These are phyloP conservation scores for Phortica magna DNA, from an alignment of 2,888 invertebrate species.

Conservation along the genomic window DNA sequence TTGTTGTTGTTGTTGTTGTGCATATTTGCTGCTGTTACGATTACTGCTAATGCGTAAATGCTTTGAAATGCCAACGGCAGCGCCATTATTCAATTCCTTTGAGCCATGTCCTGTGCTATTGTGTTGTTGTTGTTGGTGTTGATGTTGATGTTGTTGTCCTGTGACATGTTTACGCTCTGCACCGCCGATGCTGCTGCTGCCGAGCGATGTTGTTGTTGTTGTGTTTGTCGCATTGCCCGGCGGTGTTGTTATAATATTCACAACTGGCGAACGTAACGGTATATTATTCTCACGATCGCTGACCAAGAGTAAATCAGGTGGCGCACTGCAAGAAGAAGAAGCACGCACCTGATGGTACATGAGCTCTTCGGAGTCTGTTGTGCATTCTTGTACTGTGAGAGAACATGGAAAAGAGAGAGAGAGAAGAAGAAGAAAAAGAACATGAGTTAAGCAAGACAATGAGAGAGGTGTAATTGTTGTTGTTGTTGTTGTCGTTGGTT, in stretches of 20 bases:
- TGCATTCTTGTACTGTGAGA: constrained; percentile 83
- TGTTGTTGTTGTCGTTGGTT: neutral
- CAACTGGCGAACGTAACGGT: constrained; percentile 73
- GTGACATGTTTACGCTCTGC: constrained; percentile 32
- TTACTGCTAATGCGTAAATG: constrained; percentile 64
- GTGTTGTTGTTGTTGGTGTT: constrained; percentile 48
- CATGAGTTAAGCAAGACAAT: neutral
- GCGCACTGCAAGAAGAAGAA: constrained; percentile 82
- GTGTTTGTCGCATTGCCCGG: constrained; percentile 61
- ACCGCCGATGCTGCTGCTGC: constrained; percentile 38
- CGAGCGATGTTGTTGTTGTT: constrained; percentile 52
- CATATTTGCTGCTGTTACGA: constrained; percentile 54
- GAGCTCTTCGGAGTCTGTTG: constrained; percentile 85
- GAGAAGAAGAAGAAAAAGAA: constrained; percentile 18
- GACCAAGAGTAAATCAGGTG: constrained; percentile 82
- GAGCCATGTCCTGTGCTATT: constrained; percentile 54
- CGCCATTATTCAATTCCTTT: constrained; percentile 54
- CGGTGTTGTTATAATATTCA: constrained; percentile 74
- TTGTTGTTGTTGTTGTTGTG: constrained; percentile 41
- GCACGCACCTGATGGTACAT: constrained; percentile 81
- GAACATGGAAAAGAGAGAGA: constrained; percentile 40
- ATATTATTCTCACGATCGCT: constrained; percentile 80
- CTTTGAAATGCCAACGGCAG: constrained; percentile 46
- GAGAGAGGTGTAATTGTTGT: neutral
- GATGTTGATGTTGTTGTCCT: constrained; percentile 46